These are phyloP conservation scores for Aphaenogaster floridana DNA, from an alignment of 1,140 invertebrate genomes.

Conservation along the genomic window DNA sequence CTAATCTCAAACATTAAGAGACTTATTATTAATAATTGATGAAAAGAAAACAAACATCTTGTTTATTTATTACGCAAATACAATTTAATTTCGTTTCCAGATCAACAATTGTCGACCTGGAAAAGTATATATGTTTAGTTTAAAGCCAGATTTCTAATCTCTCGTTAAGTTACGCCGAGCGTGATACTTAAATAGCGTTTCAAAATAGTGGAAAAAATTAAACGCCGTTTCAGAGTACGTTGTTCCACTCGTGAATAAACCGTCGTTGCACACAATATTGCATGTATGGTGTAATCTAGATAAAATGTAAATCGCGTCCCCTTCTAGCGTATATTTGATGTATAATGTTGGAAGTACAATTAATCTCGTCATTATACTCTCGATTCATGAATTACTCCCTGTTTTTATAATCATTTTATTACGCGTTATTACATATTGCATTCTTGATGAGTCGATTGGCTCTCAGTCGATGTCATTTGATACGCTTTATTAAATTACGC, in stretches of 20 bases:
- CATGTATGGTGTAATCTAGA: constrained; percentile 54
- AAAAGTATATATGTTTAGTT: background rate
- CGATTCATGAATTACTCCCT: background rate
- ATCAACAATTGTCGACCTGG: background rate
- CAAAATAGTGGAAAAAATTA: constrained; percentile 43
- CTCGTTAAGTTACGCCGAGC: background rate
- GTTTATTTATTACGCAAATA: background rate
- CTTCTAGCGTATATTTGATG: constrained; percentile 8
- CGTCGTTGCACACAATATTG: constrained; percentile 41
- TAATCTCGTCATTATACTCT: constrained; percentile 38
- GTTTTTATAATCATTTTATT: constrained; percentile 9
- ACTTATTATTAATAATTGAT: background rate
- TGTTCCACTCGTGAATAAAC: constrained; percentile 41
- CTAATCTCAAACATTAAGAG: background rate
- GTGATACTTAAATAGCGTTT: constrained; percentile 50
- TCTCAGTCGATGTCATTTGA: constrained; percentile 15
- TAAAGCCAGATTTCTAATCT: constrained; percentile 4
- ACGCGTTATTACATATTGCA: background rate
- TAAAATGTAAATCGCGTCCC: constrained; percentile 53
- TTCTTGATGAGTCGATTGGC: background rate
- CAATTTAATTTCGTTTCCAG: background rate
- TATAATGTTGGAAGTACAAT: constrained; percentile 33
- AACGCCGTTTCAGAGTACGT: constrained; percentile 34
- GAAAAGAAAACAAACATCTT: background rate
- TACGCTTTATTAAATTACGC: constrained; percentile 35